A percentile compares a stretch with the other conserved stretches of the same genome.
Conservation (phyloP, 1,140 invertebrate species). For the Eupristina koningsbergeri region DNA sequence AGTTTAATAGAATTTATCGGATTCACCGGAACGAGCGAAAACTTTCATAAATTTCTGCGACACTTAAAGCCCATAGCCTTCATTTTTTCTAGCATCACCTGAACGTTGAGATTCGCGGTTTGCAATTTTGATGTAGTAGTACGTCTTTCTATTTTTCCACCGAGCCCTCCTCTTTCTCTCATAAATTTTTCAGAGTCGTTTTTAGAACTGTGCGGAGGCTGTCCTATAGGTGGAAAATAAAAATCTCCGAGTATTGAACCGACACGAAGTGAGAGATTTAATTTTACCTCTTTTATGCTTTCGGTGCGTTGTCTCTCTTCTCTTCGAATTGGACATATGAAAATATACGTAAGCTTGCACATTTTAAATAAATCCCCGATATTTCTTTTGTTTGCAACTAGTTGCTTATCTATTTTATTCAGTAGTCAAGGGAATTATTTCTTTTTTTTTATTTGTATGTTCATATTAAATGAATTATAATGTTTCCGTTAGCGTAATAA, state of each 20-base stretch:
- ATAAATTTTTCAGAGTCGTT: slow-evolving; percentile 43
- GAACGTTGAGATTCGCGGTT: slow-evolving; percentile 38
- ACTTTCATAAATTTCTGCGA: slow-evolving; percentile 42
- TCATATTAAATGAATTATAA: no score
- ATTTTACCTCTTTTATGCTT: slow-evolving; percentile 34
- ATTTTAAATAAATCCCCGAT: slow-evolving; percentile 36
- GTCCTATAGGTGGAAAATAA: slow-evolving; percentile 19
- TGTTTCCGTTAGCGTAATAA: no score
- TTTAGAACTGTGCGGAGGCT: slow-evolving; percentile 20
- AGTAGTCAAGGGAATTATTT: no score
- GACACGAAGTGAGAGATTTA: slow-evolving; percentile 30
- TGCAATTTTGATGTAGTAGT: slow-evolving; percentile 47
- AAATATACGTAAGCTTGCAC: not conserved
- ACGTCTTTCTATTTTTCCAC: slow-evolving; percentile 26
- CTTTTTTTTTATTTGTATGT: no score
- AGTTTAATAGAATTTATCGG: slow-evolving; percentile 34
- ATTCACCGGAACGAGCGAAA: slow-evolving; percentile 38
- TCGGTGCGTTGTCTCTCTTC: not conserved
- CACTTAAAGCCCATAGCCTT: slow-evolving; percentile 43
- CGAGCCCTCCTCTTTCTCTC: slow-evolving; percentile 23
- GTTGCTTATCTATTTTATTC: not conserved
- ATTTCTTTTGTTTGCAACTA: slow-evolving; percentile 13
- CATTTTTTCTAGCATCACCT: slow-evolving; percentile 28
- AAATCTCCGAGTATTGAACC: slow-evolving; percentile 28
- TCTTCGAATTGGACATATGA: slow-evolving; percentile 12